phyloP scores from a whole-genome alignment of 1,140 invertebrate species.

The Brachystomella parvula region DNA sequence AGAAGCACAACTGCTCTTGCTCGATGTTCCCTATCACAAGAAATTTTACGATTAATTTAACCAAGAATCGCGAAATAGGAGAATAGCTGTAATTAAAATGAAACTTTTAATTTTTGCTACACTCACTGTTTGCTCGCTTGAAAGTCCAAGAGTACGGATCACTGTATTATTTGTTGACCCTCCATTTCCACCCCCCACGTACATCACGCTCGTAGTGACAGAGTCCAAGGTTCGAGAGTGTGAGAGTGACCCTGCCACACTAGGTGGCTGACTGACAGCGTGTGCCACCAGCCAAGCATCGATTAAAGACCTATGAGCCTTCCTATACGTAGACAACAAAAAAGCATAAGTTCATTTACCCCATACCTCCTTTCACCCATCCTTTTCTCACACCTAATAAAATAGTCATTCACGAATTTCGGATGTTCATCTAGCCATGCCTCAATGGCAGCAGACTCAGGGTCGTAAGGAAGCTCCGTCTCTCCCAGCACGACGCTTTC shows the following conservation, averaged over 20 bases:
- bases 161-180: not conserved
- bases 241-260: constrained; percentile 33
- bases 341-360: not conserved
- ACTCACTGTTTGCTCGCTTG: not conserved
- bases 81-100: no score
- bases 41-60: not conserved
- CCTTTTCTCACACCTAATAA: constrained; percentile 60
- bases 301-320: constrained; percentile 81
- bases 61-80: no score
- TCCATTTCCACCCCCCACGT: not conserved
- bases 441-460: constrained; percentile 75
- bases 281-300: constrained; percentile 85
- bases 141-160: not conserved
- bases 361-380: not conserved
- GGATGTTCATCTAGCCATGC: constrained; percentile 94
- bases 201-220: constrained; percentile 27
- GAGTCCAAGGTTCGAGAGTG: constrained; percentile 17
- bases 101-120: not conserved
- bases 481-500: not conserved
- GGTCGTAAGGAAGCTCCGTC: constrained; percentile 51
- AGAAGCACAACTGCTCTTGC: constrained; percentile 50
- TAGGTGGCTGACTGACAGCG: constrained; percentile 51
- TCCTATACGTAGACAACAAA: constrained; percentile 51
- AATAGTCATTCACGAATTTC: constrained; percentile 89
- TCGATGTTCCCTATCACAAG: constrained; percentile 18